These are phyloP conservation scores for Clinocottus analis DNA, from an alignment of 2,113 vertebrate genomes.

Conservation along the genomic window DNA sequence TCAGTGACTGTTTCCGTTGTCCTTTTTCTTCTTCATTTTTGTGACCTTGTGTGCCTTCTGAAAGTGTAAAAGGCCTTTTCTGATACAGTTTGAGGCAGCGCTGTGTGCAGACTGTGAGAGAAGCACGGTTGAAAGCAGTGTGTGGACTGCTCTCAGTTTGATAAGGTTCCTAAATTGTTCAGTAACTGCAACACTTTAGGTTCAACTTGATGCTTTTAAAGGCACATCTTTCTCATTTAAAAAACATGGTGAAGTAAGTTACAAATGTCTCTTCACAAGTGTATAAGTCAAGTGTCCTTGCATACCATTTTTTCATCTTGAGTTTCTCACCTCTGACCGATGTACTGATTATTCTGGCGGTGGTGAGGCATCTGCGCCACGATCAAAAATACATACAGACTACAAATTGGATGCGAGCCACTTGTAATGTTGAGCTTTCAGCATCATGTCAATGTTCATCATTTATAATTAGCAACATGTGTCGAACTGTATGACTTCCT, in stretches of 20 bases:
- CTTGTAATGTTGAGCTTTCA: too few relatives aligned
- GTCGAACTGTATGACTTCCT: not conserved
- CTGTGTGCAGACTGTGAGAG: constrained; percentile 24
- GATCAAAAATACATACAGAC: not conserved
- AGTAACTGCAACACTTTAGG: constrained; percentile 31
- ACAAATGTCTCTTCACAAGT: not conserved
- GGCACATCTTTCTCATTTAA: constrained; percentile 24
- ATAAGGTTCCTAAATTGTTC: constrained; percentile 42
- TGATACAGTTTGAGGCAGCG: constrained; percentile 35
- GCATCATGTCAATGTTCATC: not conserved
- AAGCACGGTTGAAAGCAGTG: constrained; percentile 21
- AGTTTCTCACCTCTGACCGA: constrained; percentile 6
- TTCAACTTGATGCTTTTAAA: constrained; percentile 13
- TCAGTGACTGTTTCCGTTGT: constrained; percentile 32
- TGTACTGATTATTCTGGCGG: not conserved
- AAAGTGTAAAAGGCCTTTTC: constrained; percentile 34
- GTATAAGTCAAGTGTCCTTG: not conserved
- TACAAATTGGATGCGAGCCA: constrained; percentile 14
- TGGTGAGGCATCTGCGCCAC: not conserved
- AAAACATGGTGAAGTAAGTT: not conserved
- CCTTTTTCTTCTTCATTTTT: not conserved
- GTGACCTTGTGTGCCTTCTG: constrained; percentile 31
- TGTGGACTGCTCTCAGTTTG: constrained; percentile 40
- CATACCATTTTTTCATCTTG: not conserved
- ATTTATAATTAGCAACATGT: not conserved